A percentile compares a stretch with the other conserved stretches of the same genome.
phyloP scores from a whole-genome alignment of 2,113 vertebrate species.

The Lamprotornis superbus region DNA sequence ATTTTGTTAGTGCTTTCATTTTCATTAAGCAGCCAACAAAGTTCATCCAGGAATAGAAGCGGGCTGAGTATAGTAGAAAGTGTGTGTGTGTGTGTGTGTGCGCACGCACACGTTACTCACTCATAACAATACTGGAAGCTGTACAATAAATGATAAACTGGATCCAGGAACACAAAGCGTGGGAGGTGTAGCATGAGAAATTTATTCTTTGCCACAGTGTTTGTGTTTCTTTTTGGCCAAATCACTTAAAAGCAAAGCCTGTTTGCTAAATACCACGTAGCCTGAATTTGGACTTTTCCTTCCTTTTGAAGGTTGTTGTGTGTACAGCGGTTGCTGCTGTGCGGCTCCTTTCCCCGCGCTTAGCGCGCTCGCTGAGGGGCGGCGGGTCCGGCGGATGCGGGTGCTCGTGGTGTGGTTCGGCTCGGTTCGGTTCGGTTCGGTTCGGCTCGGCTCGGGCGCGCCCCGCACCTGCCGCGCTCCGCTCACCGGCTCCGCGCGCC shows the following conservation, averaged over 20 bases:
- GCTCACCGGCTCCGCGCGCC: background rate
- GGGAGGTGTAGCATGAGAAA: background rate
- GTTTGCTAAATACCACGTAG: background rate
- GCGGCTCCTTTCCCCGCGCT: background rate
- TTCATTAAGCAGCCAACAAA: background rate
- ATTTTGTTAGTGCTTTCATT: background rate
- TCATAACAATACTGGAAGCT: background rate
- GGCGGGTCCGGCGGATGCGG: background rate
- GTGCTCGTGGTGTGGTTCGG: too few relatives aligned
- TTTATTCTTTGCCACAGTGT: accelerated
- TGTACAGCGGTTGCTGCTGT: accelerated
- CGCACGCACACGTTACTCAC: accelerated
- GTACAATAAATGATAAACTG: accelerated
- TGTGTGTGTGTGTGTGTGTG: background rate
- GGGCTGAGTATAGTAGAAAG: accelerated
- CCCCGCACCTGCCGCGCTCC: background rate
- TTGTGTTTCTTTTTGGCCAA: background rate
- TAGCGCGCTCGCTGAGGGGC: accelerated
- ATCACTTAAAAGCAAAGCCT: background rate
- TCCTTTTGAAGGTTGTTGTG: accelerated
- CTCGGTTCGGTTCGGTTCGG: too few relatives aligned
- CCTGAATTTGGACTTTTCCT: accelerated
- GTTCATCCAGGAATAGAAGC: background rate
- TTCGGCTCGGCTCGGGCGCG: background rate
- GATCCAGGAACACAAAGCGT: background rate